Base-by-base conservation (phyloP, 1,140 invertebrate species). In the Vollenhovia emeryi region DNA sequence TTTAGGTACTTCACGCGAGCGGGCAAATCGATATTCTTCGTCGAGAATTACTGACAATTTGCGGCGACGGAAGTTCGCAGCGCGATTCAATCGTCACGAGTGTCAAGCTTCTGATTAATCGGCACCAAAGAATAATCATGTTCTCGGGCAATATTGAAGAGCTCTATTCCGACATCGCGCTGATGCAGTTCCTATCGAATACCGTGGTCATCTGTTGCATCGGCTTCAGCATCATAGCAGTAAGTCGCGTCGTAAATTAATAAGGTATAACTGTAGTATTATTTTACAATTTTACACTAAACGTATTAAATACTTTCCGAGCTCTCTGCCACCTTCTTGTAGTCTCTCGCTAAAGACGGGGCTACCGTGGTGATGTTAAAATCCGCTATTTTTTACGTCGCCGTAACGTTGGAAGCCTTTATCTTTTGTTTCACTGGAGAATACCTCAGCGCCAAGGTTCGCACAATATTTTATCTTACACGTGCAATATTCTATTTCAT, bases 1-100 rank as follows among this genome's bases (percentile, higher is more conserved):
- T 84, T 59, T 71, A 89, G 88, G 55, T 87, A 24, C 43, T 89
- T 27, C 88, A 89, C 36, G n/a, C 75, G 7, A 82, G 85, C 8
- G 80, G 73, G 18, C 84, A 89, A 36, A 59, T 89, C 21, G 88
- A 89, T n/a, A 86, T 89, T n/a, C 45, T 89, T 52, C 73, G 88
- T 27, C 71, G 30, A 7, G 24, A 59, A 0, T 13, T 89, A 36
- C 11, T 45, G 3, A 48, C 24, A 30, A 27, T 68, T 21, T 40
- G 9, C 21, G n/a, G 21, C n/a, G 7, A 82, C 3, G 13, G 11
- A 48, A 24, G 43, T 33, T 0, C 2, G 0, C 36, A 30, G 21
- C 9, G 1, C 8, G 5, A 40, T 3, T 82, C 50, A 7, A 73
- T 71, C 18, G 15, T 71, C 13, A 13, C 50, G 11, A 11, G 11